Base-by-base conservation (phyloP, 2,797 vertebrate species). In the Catostomus latipinnis region DNA sequence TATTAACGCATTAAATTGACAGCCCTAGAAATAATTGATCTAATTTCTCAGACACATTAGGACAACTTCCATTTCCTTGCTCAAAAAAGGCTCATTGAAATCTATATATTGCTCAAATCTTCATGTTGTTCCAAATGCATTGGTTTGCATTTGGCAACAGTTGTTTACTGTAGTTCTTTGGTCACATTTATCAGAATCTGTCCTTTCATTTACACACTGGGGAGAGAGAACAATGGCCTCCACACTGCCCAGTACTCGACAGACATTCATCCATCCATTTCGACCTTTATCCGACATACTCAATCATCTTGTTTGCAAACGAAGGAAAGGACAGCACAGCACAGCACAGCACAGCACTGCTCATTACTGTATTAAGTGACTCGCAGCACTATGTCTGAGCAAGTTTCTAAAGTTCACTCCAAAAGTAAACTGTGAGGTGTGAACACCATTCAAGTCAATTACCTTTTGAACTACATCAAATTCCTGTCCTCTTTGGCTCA, bases 301-400 rank as follows among this genome's bases (percentile, higher is more conserved):
- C 89, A 90, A 90, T 92, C 89, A 91, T 78, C 61, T 82, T 92
- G 89, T 92, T 88, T 83, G 79, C 85, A 79, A 60, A 82, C 80
- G 75, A 66, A 56, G 13, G 57, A 82, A 76, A 78, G 62, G 69
- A 80, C 60, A 67, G 45, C 34, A 34, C 34, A 34, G 34, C 34
- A 34, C 34, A 34, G 34, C 34, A 34, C 34, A 34, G 34, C 69
- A 14, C 78, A 54, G 70, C 9, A 58, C 54, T 80, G 52, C 81
- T 77, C 74, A 66, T 84, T 75, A 75, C 67, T 67, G 83, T 78
- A 52, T 76, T 80, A 69, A 82, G 72, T 82, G 87, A 88, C 68
- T 85, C 83, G 82, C 75, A 82, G 68, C 88, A 6, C 8, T 68
- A 43, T 45, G 13, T 58, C 18, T 2, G 46, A 48, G 43, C 48